Conservation (phyloP, 2,113 vertebrate species). For the Ictalurus furcatus region DNA sequence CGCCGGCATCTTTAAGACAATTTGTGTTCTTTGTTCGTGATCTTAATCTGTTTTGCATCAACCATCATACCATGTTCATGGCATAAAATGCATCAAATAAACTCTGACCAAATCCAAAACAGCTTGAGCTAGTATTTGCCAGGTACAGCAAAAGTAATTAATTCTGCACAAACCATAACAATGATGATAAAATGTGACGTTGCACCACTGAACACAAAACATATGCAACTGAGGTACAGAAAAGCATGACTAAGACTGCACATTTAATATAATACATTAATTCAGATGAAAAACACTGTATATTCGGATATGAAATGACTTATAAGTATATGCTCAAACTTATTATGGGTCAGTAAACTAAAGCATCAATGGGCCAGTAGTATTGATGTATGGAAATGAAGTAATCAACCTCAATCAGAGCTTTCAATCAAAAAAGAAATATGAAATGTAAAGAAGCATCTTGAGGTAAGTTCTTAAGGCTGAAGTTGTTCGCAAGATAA, state of each 20-base stretch:
- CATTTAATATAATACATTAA: not conserved
- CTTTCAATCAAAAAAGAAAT: not conserved
- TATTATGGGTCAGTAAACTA: not conserved
- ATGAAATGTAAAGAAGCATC: not conserved
- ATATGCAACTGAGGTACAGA: not conserved
- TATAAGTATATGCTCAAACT: not conserved
- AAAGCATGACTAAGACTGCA: not conserved
- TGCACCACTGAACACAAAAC: not conserved
- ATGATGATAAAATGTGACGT: not conserved
- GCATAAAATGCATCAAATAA: not conserved
- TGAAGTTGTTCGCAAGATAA: not conserved
- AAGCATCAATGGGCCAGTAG: not conserved
- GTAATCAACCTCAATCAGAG: not conserved
- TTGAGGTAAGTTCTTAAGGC: not conserved
- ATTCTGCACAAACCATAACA: not conserved
- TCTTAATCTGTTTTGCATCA: not conserved
- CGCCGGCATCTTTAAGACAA: not conserved
- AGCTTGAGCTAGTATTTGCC: not conserved
- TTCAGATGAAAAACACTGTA: not conserved
- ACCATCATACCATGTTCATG: not conserved
- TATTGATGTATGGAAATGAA: not conserved
- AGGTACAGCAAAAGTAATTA: not conserved
- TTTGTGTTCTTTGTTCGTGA: not conserved
- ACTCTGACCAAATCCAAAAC: not conserved
- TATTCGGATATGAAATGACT: no score